Evolutionary conservation across 2,113 vertebrate genomes (phyloP).

Genomic region (Antennarius striatus): DNA sequence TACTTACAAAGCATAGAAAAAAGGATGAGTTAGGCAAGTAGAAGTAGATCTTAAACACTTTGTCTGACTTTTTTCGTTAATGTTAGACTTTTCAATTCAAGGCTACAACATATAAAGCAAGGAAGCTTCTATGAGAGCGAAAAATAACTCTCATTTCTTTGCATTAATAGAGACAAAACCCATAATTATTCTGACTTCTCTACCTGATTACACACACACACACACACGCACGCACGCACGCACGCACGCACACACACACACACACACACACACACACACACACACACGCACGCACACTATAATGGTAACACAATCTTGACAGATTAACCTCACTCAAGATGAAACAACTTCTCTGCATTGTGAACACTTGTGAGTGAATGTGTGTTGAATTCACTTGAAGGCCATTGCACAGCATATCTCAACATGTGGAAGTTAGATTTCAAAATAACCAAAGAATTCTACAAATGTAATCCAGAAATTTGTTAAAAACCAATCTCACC

Average conservation of each 20-base stretch:
- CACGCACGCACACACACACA: slow-evolving; percentile 1
- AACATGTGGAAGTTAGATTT: too few species aligned
- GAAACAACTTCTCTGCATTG: slow-evolving; percentile 11
- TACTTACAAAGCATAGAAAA: slow-evolving; percentile 10
- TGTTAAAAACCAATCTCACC: not conserved
- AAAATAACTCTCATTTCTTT: slow-evolving; percentile 61
- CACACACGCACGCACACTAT: not conserved
- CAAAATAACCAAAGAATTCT: too few species aligned
- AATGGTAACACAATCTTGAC: not conserved
- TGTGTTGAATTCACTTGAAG: not conserved
- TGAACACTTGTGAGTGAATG: slow-evolving; percentile 3
- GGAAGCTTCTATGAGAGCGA: slow-evolving; percentile 37
- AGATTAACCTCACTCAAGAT: slow-evolving; percentile 20
- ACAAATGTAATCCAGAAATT: too few species aligned
- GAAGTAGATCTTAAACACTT: slow-evolving; percentile 17
- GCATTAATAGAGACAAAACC: slow-evolving; percentile 55
- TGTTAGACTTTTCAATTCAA: slow-evolving; percentile 16
- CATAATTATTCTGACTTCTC: slow-evolving; percentile 44
- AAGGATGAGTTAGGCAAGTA: slow-evolving; percentile 8
- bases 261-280: slow-evolving; percentile 10
- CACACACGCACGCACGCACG: not conserved
- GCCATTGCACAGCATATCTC: too few species aligned
- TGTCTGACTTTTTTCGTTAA: slow-evolving; percentile 12
- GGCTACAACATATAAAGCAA: slow-evolving; percentile 29
- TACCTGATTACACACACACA: not conserved